Percentiles rank a stretch among this genome's conserved stretches.
Evolutionary conservation across 1,140 invertebrate species (phyloP).

Genomic region (Armadillidium nasatum): DNA sequence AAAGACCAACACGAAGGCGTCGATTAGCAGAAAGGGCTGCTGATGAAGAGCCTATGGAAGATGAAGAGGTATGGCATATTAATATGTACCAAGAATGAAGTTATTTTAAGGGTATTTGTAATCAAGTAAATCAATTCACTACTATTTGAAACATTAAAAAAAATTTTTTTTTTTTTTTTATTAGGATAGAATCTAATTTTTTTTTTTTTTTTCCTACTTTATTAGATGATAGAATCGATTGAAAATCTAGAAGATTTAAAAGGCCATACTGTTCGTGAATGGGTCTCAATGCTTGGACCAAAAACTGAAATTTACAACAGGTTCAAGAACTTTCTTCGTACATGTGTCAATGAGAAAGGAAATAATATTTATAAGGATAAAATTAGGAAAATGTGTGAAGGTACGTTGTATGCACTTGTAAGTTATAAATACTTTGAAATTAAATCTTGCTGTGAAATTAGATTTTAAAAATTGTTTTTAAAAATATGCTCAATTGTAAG

Average conservation of each 20-base stretch:
- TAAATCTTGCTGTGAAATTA: too few relatives aligned
- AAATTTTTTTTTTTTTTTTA: slow-evolving; percentile 34
- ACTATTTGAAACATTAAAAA: too few relatives aligned
- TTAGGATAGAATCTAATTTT: slow-evolving; percentile 88
- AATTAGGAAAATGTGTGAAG: slow-evolving; percentile 91
- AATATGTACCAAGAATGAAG: slow-evolving; percentile 43
- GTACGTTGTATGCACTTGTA: slow-evolving; percentile 47
- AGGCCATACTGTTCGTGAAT: slow-evolving; percentile 62
- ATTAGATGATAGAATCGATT: slow-evolving; percentile 85
- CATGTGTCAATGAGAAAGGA: slow-evolving; percentile 78
- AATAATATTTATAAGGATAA: slow-evolving; percentile 88
- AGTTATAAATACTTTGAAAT: slow-evolving; percentile 26
- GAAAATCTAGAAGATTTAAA: slow-evolving; percentile 90
- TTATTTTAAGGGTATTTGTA: not conserved
- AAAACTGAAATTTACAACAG: slow-evolving; percentile 89
- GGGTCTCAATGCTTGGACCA: slow-evolving; percentile 75
- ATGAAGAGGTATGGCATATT: slow-evolving; percentile 58
- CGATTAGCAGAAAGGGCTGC: slow-evolving; percentile 78
- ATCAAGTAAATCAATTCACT: not conserved
- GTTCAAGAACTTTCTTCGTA: slow-evolving; percentile 92
- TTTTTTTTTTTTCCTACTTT: slow-evolving; percentile 10
- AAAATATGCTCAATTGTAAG: too few relatives aligned
- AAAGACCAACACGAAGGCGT: slow-evolving; percentile 63
- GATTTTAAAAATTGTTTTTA: too few relatives aligned
- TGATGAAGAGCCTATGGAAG: slow-evolving; percentile 67